Evolutionary conservation across 53 echinoderm and acorn worm species (phyloP).

Genomic region (Patiria pectinifera): DNA sequence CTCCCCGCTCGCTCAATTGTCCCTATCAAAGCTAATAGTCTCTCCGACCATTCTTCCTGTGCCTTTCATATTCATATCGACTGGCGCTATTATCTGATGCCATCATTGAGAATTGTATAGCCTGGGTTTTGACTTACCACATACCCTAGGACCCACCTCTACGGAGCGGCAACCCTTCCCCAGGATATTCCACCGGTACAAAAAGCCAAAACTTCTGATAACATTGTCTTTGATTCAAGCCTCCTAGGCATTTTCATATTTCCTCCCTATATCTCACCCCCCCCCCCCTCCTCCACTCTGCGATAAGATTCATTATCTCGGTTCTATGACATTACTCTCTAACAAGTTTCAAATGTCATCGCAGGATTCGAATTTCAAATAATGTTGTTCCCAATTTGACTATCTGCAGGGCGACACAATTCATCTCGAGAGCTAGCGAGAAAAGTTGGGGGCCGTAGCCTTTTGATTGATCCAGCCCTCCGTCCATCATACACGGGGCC

Average conservation of each 20-base stretch:
- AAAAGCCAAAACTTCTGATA: slow-evolving; percentile 51
- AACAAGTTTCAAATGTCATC: slow-evolving; percentile 59
- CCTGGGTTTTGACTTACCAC: slow-evolving; percentile 1
- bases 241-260: slow-evolving; percentile 48
- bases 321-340: slow-evolving; percentile 14
- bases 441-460: background rate
- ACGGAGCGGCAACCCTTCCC: background rate
- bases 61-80: slow-evolving; percentile 48
- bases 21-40: slow-evolving; percentile 61
- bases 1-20: slow-evolving; percentile 47
- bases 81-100: slow-evolving; percentile 41
- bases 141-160: background rate
- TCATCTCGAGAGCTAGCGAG: background rate
- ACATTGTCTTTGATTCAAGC: slow-evolving; percentile 53
- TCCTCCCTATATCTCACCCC: slow-evolving; percentile 17
- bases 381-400: slow-evolving; percentile 56
- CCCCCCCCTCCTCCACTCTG: background rate
- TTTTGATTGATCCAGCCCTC: slow-evolving; percentile 5
- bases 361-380: slow-evolving; percentile 61
- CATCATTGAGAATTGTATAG: slow-evolving; percentile 17
- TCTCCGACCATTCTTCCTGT: slow-evolving; percentile 42
- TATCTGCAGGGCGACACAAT: slow-evolving; percentile 51
- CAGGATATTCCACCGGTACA: slow-evolving; percentile 24
- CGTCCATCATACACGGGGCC: background rate
- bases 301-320: background rate